These are phyloP conservation scores for Psilopogon haemacephalus DNA, from an alignment of 2,113 vertebrate species.

Conservation along the genomic window DNA sequence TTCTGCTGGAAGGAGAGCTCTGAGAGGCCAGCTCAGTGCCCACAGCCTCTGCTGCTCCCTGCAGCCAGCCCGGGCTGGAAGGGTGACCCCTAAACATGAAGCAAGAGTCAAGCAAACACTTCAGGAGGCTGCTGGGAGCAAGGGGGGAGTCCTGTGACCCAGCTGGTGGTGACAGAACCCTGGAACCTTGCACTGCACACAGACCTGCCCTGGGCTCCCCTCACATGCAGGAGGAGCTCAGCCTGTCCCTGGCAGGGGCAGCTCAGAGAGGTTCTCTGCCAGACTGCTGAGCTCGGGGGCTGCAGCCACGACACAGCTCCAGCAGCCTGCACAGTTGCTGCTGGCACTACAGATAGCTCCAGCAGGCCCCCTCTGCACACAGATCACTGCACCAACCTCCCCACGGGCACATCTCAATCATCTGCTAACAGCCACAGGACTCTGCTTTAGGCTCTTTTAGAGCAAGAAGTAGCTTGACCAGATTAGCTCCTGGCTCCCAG, in stretches of 20 bases:
- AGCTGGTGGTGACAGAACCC: background rate
- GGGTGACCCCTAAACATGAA: background rate
- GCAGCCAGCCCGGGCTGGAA: background rate
- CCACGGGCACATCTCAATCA: background rate
- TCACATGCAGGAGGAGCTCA: background rate
- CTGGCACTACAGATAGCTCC: background rate
- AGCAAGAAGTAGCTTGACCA: background rate
- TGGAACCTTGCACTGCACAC: background rate
- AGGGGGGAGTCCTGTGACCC: background rate
- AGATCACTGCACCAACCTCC: background rate
- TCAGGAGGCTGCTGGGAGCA: background rate
- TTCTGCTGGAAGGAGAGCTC: background rate
- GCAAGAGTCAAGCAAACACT: background rate
- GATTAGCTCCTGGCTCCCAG: background rate
- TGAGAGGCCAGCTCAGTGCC: background rate
- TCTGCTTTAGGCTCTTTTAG: background rate
- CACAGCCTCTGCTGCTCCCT: background rate
- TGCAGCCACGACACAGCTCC: background rate
- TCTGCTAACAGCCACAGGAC: background rate
- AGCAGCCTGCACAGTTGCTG: background rate
- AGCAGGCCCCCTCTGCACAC: background rate
- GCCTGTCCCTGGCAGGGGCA: background rate
- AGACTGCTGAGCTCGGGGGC: background rate
- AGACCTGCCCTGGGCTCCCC: conserved; percentile 7
- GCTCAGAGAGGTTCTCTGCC: background rate